Conservation (phyloP, 2,113 vertebrate genomes). For the Microcebus griseorufus region DNA sequence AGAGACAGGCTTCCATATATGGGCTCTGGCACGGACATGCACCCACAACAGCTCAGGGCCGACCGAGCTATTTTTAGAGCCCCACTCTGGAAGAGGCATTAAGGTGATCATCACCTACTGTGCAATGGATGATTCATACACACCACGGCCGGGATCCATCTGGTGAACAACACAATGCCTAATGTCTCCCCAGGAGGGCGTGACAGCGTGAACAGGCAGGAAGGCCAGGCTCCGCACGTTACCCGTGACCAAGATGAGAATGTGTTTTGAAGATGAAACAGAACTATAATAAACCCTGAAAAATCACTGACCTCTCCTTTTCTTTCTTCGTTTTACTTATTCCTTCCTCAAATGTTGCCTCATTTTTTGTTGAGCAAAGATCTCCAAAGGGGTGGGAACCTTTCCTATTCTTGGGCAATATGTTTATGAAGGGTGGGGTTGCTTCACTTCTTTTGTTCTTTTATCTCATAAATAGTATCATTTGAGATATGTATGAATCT, state of each 20-base stretch:
- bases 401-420: neutral
- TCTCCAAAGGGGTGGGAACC: neutral
- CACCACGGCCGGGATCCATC: neutral
- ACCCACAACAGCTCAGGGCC: neutral
- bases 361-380: neutral
- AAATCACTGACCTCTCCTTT: constrained; percentile 27
- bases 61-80: constrained; percentile 28
- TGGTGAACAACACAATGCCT: neutral
- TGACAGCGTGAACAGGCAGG: neutral
- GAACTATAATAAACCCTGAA: neutral
- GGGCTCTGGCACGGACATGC: neutral
- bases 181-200: neutral
- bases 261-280: neutral
- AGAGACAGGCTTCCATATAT: neutral
- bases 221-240: neutral
- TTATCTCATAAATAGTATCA: neutral
- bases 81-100: neutral
- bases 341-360: constrained; percentile 58
- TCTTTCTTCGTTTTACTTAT: constrained; percentile 16
- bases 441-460: neutral
- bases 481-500: neutral
- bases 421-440: neutral
- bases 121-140: neutral
- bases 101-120: neutral
- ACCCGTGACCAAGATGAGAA: neutral